Evolutionary conservation across 2,113 vertebrate species (phyloP), one percentile per base, ranked within the genome.

Genomic region (Nettapus auritus): DNA sequence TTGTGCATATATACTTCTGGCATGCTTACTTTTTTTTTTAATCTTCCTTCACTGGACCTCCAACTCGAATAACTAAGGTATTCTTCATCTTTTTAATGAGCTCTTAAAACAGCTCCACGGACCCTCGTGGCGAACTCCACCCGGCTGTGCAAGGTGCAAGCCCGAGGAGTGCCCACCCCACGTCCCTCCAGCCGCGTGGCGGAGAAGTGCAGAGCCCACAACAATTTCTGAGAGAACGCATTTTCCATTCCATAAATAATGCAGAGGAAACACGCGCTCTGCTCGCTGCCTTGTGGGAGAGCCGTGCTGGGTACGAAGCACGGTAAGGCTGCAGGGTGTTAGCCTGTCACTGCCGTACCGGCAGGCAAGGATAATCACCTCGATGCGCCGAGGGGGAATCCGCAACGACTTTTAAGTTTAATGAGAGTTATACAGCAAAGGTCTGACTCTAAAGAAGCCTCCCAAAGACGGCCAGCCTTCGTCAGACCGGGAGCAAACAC

Each of bases 201-300:
- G 0, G 76, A 92, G 84, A 96, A 95, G 8, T 79, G 80, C 95
- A 91, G 26, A 94, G 80, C 82, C 87, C 85, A 85, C 90, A 96
- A 78, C 59, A 94, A 94, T 93, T 94, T 96, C 90, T 87, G 85
- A 92, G 94, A 81, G 84, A 94, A 64, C 66, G 44, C 62, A 95
- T 94, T 96, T 91, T 95, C 90, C 75, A 84, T 85, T 55, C 77
- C 62, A 97, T 97, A 83, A 95, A 97, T 97, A 96, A 96, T 96
- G 88, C 95, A 97, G 83, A 89, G 89, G 60, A 71, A 96, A 89
- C 84, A 80, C 1, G 63, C 82, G 59, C 83, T 94, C 94, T 81
- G 50, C 87, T 90, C 52, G 74, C 70, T 93, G 79, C 79, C 93
- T 94, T 94, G 67, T 85, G 90, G 90, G 93, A 95, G 86, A 91